Percentiles rank a stretch among this genome's conserved stretches.
Evolutionary conservation across 2,113 vertebrate genomes (phyloP).

Genomic region (Australoheros scitulus): DNA sequence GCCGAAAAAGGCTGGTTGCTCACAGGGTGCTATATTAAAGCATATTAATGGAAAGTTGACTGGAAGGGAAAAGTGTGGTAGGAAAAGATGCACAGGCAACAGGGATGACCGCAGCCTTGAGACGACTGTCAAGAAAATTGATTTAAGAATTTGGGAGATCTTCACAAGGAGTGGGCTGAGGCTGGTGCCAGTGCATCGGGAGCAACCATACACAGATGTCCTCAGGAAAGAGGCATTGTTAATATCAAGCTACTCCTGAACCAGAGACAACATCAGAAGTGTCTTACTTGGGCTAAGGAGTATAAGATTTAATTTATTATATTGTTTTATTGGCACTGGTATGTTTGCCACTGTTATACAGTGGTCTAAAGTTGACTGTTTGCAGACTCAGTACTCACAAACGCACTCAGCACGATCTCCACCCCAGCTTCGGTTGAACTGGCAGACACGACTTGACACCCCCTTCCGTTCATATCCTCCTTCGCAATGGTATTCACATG

Average conservation of each 20-base stretch:
- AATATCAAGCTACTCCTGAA: background rate
- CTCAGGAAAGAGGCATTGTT: background rate
- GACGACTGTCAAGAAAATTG: background rate
- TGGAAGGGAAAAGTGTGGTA: background rate
- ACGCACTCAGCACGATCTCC: conserved; percentile 82
- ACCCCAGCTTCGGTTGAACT: conserved; percentile 87
- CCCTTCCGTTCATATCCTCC: conserved; percentile 89
- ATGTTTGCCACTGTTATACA: background rate
- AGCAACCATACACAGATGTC: background rate
- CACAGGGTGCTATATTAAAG: background rate
- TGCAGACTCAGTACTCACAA: conserved; percentile 77
- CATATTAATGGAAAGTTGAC: background rate
- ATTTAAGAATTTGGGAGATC: background rate
- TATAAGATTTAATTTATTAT: background rate
- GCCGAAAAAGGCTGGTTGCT: background rate
- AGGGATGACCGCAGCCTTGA: background rate
- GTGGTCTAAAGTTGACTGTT: background rate
- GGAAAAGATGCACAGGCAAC: background rate
- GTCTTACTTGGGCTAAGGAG: background rate
- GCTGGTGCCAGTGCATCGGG: background rate
- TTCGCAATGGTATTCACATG: conserved; percentile 90
- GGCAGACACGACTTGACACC: conserved; percentile 83
- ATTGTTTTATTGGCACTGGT: accelerated
- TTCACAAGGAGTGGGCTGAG: background rate
- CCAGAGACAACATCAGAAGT: background rate